Base-by-base conservation (phyloP, 1,140 invertebrate genomes). In the Cydia splendana region DNA sequence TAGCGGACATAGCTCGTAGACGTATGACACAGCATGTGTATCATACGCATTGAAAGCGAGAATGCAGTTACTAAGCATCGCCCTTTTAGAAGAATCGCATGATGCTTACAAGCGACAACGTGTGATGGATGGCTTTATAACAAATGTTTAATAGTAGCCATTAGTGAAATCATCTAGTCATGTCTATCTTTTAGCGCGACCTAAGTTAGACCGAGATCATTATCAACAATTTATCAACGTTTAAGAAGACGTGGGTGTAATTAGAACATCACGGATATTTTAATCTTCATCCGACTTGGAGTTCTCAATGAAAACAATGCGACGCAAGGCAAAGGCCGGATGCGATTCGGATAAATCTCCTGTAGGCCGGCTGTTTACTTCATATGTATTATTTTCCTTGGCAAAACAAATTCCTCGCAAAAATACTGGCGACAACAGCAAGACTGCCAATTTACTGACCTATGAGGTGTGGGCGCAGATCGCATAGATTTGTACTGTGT, bases 391-490 rank as follows among this genome's bases (percentile, higher is more conserved):
- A 24, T 71, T 53, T 74, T 74, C 73, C 18, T 53, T 74, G 73
- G 20, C 18, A 45, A 74, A 51, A 75, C 65, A 34, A 67, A 53
- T 6, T 38, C 75, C 67, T 18, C n/a, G 57, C 71, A 57, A 74
- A 76, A 18, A 13, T 65, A 79, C 69, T 53, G 73, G 76, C 73
- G 78, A 65, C 79, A 82, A 80, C 74, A 79, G n/a, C 45, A 67
- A 79, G 79, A 77, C 84, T 87, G 85, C 86, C 87, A 86, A 82
- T 80, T 76, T 81, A 80, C 82, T 80, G 86, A 86, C 84, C 85
- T 84, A 87, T 81, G 80, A 74, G 12, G 62, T 79, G 79, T 71
- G 67, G 67, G 67, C 30, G 67, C 13, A n/a, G 65, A 69, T 42
- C 5, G 67, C 34, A 42, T 42, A 42, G 34, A 71, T 42, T 71